Base-by-base conservation (phyloP, 2,113 vertebrate genomes). In the Elachura formosa region DNA sequence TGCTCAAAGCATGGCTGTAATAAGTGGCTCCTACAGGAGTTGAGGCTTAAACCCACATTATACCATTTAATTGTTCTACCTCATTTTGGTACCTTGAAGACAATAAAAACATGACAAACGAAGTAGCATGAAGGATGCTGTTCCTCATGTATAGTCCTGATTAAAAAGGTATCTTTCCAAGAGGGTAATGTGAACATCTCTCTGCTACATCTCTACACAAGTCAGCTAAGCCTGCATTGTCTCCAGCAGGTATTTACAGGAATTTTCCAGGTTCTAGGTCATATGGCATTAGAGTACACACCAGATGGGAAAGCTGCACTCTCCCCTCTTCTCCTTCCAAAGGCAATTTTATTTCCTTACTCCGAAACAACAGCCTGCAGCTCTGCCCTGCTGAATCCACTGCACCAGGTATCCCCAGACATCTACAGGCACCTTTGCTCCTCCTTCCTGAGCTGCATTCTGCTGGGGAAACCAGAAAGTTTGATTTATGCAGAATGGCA, bases 341-440 rank as follows among this genome's bases (percentile, higher is more conserved):
- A 95, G 72, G 62, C 23, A 81, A 24, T 54, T 93, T 55, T 86
- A 16, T 17, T 48, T 18, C 26, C 10, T 11, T 36, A 34, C 23
- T 29, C 26, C 52, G 56, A 84, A 91, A 80, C 46, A 55, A 22
- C 1, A 4, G 46, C 40, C 68, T 38, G 3, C 58, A 73, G 77
- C 75, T 84, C 12, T 5, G 5, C 8, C 75, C 78, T 67, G 56
- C 46, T 13, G 21, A 55, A 56, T 23, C 16, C 2, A 4, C 61
- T 63, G 22, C 0, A 0, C 40, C 7, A 5, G 43, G 12, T 1
- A 0, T 33, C 52, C 16, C 19, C 31, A 43, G 25, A 12, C 2
- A 1, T 28, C 41, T 46, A 64, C 1, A 1, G 45, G 34, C 33
- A 58, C 71, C 78, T 66, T 56, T 0, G 0, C 33, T 34, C 13